Evolutionary conservation across 2,888 invertebrate species (phyloP).

Genomic region (Meganola albula): DNA sequence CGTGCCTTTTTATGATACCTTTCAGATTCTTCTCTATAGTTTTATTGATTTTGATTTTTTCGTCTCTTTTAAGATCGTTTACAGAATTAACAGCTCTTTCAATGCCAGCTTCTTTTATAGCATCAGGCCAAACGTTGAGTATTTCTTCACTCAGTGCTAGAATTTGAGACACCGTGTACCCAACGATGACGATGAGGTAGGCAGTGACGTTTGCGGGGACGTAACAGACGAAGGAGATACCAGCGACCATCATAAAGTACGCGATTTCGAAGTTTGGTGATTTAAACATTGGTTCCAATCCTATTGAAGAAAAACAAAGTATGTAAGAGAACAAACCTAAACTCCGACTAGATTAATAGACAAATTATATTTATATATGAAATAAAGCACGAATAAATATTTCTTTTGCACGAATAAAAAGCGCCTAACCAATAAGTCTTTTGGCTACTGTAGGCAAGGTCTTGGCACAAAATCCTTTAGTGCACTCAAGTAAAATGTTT

Average conservation of each 20-base stretch:
- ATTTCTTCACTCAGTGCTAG: slow-evolving; percentile 23
- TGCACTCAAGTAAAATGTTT: too few relatives aligned
- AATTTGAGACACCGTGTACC: slow-evolving; percentile 26
- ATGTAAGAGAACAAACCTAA: too few relatives aligned
- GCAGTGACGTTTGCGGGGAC: slow-evolving; percentile 26
- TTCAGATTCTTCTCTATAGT: slow-evolving; percentile 23
- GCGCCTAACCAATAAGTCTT: too few relatives aligned
- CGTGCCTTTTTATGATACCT: slow-evolving; percentile 30
- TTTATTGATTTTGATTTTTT: slow-evolving; percentile 18
- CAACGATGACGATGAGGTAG: slow-evolving; percentile 22
- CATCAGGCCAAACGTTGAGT: slow-evolving; percentile 23
- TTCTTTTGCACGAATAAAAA: too few relatives aligned
- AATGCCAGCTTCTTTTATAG: slow-evolving; percentile 9
- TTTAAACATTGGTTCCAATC: slow-evolving; percentile 24
- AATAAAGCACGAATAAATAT: too few relatives aligned
- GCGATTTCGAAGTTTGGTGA: slow-evolving; percentile 26
- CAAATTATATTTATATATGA: too few relatives aligned
- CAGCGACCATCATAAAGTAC: slow-evolving; percentile 13
- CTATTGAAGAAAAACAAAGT: too few relatives aligned
- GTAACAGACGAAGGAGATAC: slow-evolving; percentile 18
- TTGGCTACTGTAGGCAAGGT: too few relatives aligned
- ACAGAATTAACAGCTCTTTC: slow-evolving; percentile 2
- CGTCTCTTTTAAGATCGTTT: slow-evolving; percentile 2
- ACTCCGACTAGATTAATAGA: too few relatives aligned
- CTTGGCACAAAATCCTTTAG: too few relatives aligned